Evolutionary conservation across 2,113 vertebrate genomes (phyloP).

Genomic region (Lepidiolamprologus cunningtoni): DNA sequence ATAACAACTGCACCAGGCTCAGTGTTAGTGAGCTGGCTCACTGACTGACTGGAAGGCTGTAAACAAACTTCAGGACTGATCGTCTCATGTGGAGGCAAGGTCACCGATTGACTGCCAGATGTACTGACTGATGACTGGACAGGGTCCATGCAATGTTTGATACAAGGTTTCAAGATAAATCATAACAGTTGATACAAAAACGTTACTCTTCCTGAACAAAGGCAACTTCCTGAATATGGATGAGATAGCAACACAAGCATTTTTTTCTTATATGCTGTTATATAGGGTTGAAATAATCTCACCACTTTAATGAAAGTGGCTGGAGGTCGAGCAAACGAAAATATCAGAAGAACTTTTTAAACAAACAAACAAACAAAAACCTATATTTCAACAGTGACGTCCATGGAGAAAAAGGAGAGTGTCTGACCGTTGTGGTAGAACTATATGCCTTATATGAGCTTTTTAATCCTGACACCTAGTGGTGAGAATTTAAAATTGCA

Average conservation of each 20-base stretch:
- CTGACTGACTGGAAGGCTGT: neutral
- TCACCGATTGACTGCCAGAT: neutral
- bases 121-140: neutral
- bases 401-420: neutral
- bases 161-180: neutral
- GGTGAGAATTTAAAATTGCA: neutral
- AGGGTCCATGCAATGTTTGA: neutral
- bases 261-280: neutral
- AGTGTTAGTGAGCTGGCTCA: neutral
- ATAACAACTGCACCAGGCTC: constrained; percentile 36
- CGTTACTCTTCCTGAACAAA: neutral
- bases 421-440: neutral
- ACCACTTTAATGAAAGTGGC: neutral
- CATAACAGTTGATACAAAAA: neutral
- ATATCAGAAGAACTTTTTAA: neutral
- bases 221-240: neutral
- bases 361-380: neutral
- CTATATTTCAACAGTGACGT: neutral
- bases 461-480: constrained; percentile 10
- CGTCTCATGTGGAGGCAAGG: neutral
- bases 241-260: neutral
- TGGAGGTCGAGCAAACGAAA: neutral
- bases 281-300: neutral
- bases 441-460: neutral
- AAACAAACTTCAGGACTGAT: neutral